Percentiles rank a stretch among this genome's conserved stretches.
These are phyloP conservation scores for Platycnemis pennipes DNA, from an alignment of 2,888 invertebrate species.

Conservation along the genomic window DNA sequence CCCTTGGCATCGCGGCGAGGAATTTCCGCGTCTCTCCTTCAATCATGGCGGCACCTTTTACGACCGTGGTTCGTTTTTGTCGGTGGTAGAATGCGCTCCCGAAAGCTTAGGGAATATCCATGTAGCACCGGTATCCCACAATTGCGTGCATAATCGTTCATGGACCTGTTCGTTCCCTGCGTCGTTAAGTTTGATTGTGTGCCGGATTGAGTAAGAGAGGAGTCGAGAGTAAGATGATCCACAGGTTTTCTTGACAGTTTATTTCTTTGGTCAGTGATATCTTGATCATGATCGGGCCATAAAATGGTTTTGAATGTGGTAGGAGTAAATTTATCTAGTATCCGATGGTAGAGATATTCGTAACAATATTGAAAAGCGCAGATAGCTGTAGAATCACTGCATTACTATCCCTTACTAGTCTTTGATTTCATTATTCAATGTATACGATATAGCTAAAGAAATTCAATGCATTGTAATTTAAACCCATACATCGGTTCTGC, in stretches of 20 bases:
- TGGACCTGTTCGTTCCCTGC: not conserved
- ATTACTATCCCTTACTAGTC: no score
- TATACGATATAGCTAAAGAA: no score
- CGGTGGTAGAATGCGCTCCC: not conserved
- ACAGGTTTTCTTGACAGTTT: not conserved
- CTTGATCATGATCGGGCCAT: not conserved
- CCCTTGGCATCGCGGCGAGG: not conserved
- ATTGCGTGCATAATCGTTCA: not conserved
- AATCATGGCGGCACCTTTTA: constrained; percentile 34
- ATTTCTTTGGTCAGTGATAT: not conserved
- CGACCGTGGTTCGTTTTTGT: not conserved
- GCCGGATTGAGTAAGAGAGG: not conserved
- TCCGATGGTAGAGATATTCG: no score
- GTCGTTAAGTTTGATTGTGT: not conserved
- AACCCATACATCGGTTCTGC: no score
- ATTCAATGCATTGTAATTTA: no score
- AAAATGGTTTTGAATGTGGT: no score
- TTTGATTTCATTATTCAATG: no score
- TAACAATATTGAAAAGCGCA: no score
- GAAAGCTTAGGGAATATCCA: not conserved
- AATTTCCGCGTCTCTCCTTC: not conserved
- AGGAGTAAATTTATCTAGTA: no score
- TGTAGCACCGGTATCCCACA: not conserved
- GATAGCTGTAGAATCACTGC: no score
- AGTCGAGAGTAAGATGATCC: not conserved